Conservation (phyloP, 2,797 vertebrate species). For the Gallirallus australis region DNA sequence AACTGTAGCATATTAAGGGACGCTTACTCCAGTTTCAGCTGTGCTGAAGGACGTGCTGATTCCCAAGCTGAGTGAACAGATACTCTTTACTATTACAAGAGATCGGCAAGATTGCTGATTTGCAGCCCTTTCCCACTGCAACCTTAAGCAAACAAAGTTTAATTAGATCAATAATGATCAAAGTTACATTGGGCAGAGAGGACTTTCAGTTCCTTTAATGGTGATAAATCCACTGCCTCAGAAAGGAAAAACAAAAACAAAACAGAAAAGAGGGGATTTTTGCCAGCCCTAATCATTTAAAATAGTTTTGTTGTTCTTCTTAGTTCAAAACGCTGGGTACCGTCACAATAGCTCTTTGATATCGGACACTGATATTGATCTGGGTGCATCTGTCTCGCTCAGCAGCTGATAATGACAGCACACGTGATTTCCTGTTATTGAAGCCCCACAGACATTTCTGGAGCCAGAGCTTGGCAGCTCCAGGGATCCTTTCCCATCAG, state of each 20-base stretch:
- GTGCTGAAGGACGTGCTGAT: neutral
- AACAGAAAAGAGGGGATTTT: slow-evolving; percentile 23
- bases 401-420: slow-evolving; percentile 69
- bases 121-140: neutral
- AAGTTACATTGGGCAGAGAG: slow-evolving; percentile 1
- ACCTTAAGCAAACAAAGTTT: slow-evolving; percentile 23
- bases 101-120: neutral
- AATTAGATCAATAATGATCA: slow-evolving; percentile 42
- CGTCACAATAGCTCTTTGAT: slow-evolving; percentile 66
- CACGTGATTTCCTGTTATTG: slow-evolving; percentile 70
- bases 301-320: slow-evolving; percentile 41
- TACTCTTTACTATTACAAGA: neutral
- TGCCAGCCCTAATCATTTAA: slow-evolving; percentile 11
- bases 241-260: slow-evolving; percentile 21
- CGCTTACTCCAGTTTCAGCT: neutral
- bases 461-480: slow-evolving; percentile 44
- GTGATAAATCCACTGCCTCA: neutral
- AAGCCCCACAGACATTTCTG: slow-evolving; percentile 56
- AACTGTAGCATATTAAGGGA: neutral
- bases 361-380: slow-evolving; percentile 69
- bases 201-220: neutral
- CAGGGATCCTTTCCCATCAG: slow-evolving; percentile 32
- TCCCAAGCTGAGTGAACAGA: neutral
- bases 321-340: neutral
- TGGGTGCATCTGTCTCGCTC: slow-evolving; percentile 64